Percentiles rank a stretch among this genome's conserved stretches.
phyloP scores from a whole-genome alignment of 2,113 vertebrate species.

The Bufo gargarizans region DNA sequence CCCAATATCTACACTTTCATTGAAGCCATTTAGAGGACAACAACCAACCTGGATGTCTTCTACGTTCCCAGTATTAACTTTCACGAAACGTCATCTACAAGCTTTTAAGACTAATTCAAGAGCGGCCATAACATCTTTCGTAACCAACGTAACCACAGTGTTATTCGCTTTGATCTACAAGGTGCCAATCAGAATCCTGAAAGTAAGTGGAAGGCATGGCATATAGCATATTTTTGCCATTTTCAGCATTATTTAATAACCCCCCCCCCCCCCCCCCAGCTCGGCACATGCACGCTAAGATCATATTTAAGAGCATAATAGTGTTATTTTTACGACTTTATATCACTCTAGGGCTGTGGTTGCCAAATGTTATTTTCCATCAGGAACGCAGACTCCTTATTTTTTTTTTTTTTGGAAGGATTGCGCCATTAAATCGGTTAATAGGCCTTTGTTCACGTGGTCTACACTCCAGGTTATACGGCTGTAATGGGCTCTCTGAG shows the following conservation, averaged over 20 bases:
- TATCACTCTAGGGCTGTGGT: neutral
- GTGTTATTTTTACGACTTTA: neutral
- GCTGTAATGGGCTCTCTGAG: constrained; percentile 32
- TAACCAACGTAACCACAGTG: neutral
- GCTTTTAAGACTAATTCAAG: constrained; percentile 3
- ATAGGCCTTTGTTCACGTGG: constrained; percentile 25
- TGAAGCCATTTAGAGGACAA: neutral
- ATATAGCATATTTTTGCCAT: neutral
- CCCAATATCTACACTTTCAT: neutral
- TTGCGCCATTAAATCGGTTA: constrained; percentile 36
- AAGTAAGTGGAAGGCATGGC: neutral
- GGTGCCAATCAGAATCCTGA: neutral
- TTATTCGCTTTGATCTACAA: neutral
- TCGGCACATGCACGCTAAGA: neutral
- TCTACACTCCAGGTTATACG: neutral
- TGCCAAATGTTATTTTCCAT: constrained; percentile 28
- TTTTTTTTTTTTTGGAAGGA: neutral
- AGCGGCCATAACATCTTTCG: neutral
- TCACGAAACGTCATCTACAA: neutral
- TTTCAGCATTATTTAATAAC: neutral
- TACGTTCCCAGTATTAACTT: neutral
- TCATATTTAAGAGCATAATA: constrained; percentile 12
- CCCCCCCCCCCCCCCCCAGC: neutral
- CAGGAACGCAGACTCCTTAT: neutral
- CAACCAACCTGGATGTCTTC: neutral